Evolutionary conservation across 2,888 invertebrate genomes (phyloP).

Genomic region (Chaetogeoica ovagalla): DNA sequence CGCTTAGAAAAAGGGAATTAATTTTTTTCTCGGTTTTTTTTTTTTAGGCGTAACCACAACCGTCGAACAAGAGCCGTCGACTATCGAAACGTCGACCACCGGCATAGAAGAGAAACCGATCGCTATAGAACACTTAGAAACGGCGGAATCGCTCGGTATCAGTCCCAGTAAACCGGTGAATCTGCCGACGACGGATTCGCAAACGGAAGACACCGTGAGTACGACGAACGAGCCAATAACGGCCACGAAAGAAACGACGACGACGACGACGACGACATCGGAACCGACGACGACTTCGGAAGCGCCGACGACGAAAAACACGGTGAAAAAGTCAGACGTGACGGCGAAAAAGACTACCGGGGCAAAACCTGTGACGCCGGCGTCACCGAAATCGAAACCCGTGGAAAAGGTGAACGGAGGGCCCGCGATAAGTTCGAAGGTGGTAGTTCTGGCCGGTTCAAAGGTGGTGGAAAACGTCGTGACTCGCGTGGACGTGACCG

Average conservation of each 20-base stretch:
- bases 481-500: slow-evolving; percentile 55
- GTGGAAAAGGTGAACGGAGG: slow-evolving; percentile 37
- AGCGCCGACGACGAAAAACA: slow-evolving; percentile 29
- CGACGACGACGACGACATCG: not conserved
- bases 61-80: not conserved
- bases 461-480: slow-evolving; percentile 29
- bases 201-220: slow-evolving; percentile 28
- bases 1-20: too few species aligned
- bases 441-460: slow-evolving; percentile 53
- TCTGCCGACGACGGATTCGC: not conserved
- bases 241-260: not conserved
- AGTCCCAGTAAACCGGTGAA: slow-evolving; percentile 39
- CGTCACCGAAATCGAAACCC: slow-evolving; percentile 31
- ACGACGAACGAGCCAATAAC: slow-evolving; percentile 38
- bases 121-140: not conserved
- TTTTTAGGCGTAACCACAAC: slow-evolving; percentile 7
- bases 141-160: not conserved
- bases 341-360: slow-evolving; percentile 54
- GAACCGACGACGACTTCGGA: too few species aligned
- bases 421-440: slow-evolving; percentile 56
- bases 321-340: slow-evolving; percentile 37
- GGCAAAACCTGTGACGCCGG: slow-evolving; percentile 34
- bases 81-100: not conserved
- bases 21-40: not conserved
- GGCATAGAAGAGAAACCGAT: slow-evolving; percentile 29